Base-by-base conservation (phyloP, 2,888 invertebrate species). In the Alsophila aescularia region DNA sequence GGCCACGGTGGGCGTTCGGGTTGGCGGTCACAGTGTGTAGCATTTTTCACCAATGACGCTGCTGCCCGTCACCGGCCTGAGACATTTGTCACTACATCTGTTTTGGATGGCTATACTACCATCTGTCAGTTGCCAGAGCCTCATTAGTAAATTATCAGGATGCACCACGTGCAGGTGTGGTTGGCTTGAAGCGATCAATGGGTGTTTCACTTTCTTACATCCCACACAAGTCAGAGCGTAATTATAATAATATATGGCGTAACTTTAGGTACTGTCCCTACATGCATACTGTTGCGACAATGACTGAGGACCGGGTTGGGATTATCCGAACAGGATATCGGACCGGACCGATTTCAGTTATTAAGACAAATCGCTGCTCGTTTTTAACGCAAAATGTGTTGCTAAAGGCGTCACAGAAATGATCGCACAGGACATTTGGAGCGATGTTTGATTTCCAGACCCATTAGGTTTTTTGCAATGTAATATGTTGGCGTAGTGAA, bases 281-380 rank as follows among this genome's bases (percentile, higher is more conserved):
- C 7, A 35, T 9, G 18, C 12, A 40, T 3, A 50, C 8, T 31
- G 29, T 47, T 58, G 55, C 72, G 80, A 81, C 81, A 76, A 77
- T 83, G 82, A 84, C 79, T 77, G 80, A 81, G 72, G 66, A 73
- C 72, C 72, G 60, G 49, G 62, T 61, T 67, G 65, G 80, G 79
- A 81, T 82, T 81, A 82, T 71, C 73, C 69, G 72, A 70, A 74
- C 75, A 35, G 73, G 74, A 68, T 72, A 61, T 64, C 72, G 63
- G 66, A 66, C 73, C 76, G 72, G 66, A 75, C 72, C 77, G 72
- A 73, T 73, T 73, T 74, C 63, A 67, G 75, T 82, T 82, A 83
- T 81, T 81, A 80, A 81, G 83, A 83, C 77, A 77, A 82, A 84
- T 84, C 77, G 77, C 71, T 64, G 75, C 74, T 71, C 80, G 81